Evolutionary conservation across 2,888 invertebrate species (phyloP).

Genomic region (Blastobasis adustella): DNA sequence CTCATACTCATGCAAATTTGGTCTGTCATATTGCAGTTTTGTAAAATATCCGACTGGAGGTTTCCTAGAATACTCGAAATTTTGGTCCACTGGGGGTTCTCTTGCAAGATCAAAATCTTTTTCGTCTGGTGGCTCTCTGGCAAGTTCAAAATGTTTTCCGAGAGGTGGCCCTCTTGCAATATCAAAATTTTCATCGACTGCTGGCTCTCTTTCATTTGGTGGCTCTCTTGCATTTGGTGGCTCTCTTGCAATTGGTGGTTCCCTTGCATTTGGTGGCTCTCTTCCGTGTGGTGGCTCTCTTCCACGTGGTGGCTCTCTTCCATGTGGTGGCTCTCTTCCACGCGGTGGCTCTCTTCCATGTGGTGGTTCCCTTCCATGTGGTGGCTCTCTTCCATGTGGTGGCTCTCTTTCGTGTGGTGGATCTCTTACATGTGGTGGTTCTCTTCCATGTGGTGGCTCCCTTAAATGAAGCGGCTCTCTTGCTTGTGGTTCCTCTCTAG

Average conservation of each 20-base stretch:
- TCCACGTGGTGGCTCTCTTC: not conserved
- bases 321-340: not conserved
- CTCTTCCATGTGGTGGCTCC: not conserved
- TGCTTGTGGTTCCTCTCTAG: not conserved
- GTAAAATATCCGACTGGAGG: too few relatives aligned
- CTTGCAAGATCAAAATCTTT: too few relatives aligned
- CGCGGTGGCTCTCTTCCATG: slow-evolving; percentile 8
- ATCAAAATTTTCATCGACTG: too few relatives aligned
- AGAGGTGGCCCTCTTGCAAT: too few relatives aligned
- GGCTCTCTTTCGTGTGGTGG: not conserved
- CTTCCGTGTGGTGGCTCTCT: slow-evolving; percentile 6
- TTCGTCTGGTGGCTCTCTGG: too few relatives aligned
- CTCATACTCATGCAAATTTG: too few relatives aligned
- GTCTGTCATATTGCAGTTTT: too few relatives aligned
- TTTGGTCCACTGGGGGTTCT: too few relatives aligned
- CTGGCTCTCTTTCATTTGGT: not conserved
- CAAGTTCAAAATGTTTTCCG: too few relatives aligned
- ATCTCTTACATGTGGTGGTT: not conserved
- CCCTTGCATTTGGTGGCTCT: slow-evolving; percentile 6
- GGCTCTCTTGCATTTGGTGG: slow-evolving; percentile 1
- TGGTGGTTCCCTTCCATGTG: slow-evolving; percentile 7
- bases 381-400: slow-evolving; percentile 1
- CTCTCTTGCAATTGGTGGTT: not conserved
- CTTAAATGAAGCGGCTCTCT: too few relatives aligned
- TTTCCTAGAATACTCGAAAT: too few relatives aligned